A percentile compares a stretch with the other conserved stretches of the same genome.
Conservation (phyloP, 2,113 vertebrate species). For the Lontra canadensis region DNA sequence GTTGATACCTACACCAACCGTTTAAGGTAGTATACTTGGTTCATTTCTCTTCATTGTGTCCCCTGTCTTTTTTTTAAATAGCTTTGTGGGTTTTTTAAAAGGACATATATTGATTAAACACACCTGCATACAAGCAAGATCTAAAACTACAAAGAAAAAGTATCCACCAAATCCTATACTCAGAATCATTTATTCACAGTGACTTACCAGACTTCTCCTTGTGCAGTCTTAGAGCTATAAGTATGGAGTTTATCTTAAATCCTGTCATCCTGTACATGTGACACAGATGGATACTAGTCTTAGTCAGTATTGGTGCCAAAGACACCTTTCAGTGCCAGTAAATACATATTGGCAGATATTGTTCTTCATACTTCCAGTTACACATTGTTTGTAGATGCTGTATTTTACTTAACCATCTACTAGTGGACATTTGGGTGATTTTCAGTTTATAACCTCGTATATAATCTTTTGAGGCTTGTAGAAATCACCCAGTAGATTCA, state of each 20-base stretch:
- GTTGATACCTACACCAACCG: conserved; percentile 99
- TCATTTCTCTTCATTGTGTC: background rate
- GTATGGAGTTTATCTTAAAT: background rate
- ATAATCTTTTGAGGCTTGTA: background rate
- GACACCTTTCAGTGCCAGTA: background rate
- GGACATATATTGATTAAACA: background rate
- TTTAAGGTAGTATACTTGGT: conserved; percentile 87
- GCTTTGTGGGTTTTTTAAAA: background rate
- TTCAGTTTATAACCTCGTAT: background rate
- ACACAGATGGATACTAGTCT: background rate
- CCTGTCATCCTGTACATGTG: background rate
- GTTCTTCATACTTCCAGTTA: background rate
- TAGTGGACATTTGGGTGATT: background rate
- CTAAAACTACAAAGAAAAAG: background rate
- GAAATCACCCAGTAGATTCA: background rate
- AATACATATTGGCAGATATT: background rate
- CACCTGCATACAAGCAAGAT: background rate
- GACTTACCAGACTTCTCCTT: background rate
- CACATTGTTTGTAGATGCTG: background rate
- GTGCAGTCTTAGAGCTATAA: background rate
- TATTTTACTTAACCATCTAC: background rate
- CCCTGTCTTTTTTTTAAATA: background rate
- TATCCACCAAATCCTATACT: background rate
- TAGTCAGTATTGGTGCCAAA: background rate
- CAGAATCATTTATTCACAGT: background rate